Conservation (phyloP, 2,797 vertebrate species). For the Micromesistius poutassou region DNA sequence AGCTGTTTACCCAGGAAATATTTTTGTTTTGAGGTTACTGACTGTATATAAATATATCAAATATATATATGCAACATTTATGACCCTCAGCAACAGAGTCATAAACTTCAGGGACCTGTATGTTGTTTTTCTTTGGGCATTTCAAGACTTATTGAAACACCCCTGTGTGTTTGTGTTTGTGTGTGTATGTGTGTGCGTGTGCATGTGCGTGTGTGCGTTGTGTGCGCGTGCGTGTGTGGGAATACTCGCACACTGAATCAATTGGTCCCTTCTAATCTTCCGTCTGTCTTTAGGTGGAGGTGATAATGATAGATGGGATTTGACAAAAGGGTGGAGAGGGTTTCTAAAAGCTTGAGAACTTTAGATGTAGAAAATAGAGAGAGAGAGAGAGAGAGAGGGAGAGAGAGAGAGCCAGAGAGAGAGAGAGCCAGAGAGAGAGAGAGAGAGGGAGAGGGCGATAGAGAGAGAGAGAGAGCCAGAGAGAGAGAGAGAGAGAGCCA, state of each 20-base stretch:
- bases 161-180: not conserved
- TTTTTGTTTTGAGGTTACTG: conserved; percentile 42
- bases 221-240: conserved; percentile 1
- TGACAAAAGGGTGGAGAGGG: conserved; percentile 48
- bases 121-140: conserved; percentile 4
- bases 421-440: conserved; percentile 41
- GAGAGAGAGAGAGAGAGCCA: conserved; percentile 46
- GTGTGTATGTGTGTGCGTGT: not conserved
- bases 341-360: conserved; percentile 34
- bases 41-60: conserved; percentile 45
- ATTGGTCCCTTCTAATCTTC: conserved; percentile 43
- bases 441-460: conserved; percentile 43
- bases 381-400: conserved; percentile 47
- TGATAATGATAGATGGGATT: conserved; percentile 24
- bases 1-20: conserved; percentile 32
- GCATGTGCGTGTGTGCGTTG: not conserved
- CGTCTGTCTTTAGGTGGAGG: conserved; percentile 34
- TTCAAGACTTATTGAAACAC: not conserved
- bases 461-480: conserved; percentile 38
- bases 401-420: conserved; percentile 46
- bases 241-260: conserved; percentile 16
- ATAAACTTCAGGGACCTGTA: conserved; percentile 33
- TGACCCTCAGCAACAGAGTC: conserved; percentile 31
- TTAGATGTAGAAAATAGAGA: conserved; percentile 16
- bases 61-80: conserved; percentile 21